Evolutionary conservation across 1,140 invertebrate species (phyloP).

Genomic region (Leptopilina boulardi): DNA sequence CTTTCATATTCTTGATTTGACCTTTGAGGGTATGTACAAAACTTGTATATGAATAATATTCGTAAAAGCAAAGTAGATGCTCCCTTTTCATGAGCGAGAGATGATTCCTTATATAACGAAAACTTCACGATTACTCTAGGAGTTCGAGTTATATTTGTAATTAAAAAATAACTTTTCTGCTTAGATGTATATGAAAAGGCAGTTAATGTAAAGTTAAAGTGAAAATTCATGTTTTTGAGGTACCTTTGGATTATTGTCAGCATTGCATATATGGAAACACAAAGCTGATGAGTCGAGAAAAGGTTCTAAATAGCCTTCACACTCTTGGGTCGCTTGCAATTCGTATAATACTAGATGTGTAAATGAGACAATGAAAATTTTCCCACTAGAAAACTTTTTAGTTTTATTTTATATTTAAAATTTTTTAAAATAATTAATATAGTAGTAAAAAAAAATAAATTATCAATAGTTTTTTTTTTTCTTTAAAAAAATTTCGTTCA

Average conservation of each 20-base stretch:
- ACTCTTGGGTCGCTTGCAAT: slow-evolving; percentile 50
- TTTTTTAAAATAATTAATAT: background rate
- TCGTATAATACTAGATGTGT: slow-evolving; percentile 52
- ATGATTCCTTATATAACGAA: slow-evolving; percentile 54
- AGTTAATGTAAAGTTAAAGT: slow-evolving; percentile 74
- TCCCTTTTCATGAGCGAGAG: slow-evolving; percentile 38
- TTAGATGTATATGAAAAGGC: slow-evolving; percentile 59
- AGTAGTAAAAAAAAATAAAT: background rate
- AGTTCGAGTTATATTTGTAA: slow-evolving; percentile 56
- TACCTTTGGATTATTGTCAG: slow-evolving; percentile 67
- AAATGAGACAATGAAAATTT: slow-evolving; percentile 68
- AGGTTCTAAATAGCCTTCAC: slow-evolving; percentile 71
- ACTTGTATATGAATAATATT: background rate
- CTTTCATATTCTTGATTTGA: background rate
- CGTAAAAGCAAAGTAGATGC: slow-evolving; percentile 3
- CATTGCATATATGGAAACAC: slow-evolving; percentile 57
- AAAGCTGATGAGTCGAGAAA: slow-evolving; percentile 74
- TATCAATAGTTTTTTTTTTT: slow-evolving; percentile 46
- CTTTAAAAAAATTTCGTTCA: slow-evolving; percentile 44
- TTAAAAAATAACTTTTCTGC: slow-evolving; percentile 73
- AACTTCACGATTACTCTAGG: slow-evolving; percentile 41
- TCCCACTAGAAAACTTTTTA: slow-evolving; percentile 47
- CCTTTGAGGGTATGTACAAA: background rate
- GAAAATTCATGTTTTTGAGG: slow-evolving; percentile 75
- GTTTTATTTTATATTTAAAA: background rate